Evolutionary conservation across 2,888 invertebrate species (phyloP), one percentile per base, ranked within the genome.

Genomic region (Sarcophaga carnaria): DNA sequence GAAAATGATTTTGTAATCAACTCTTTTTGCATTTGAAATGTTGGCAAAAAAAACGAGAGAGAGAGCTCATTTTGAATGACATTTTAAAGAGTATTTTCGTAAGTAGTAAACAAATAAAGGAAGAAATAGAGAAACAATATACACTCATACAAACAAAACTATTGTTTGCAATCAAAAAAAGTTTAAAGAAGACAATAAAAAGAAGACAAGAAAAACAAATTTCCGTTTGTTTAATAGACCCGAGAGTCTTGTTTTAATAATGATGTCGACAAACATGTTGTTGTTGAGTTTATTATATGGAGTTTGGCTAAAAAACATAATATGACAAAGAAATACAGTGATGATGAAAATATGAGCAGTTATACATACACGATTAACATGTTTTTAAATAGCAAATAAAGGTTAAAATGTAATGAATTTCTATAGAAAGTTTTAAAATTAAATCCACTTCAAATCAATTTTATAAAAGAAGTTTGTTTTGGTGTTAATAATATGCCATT

Each of bases 211-310:
- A 70, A 79, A 83, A 83, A 83, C 75, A 75, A 84, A 84, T 84
- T 84, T 84, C 84, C 84, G 75, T 71, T 71, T 63, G 69, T 79
- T 83, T 83, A 83, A 84, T 75, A 75, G 75, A 80, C 80, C 25
- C 59, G 20, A 45, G 70, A 64, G 45, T 62, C 60, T 17, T 8
- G 60, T 71, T 54, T 75, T 64, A 20, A 66, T 59, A 76, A 66
- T 64, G 37, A 76, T 76, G 75, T 17, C 17, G 54, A 54, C 17
- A 54, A 54, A 54, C 12, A 71, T 64, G 75, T 27, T 63, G 54
- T 17, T 79, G 17, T 54, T 54, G 54, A 14, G 54, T 54, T 54
- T 54, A 17, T 37, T 37, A 37, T 37, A 37, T 37, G 3, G 10
- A 37, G 37, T 37, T 37, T 37, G 8, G 37, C 37, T 8, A 37